Percentiles rank a stretch among this genome's conserved stretches.
These are phyloP conservation scores for Melipona bicolor DNA, from an alignment of 2,888 invertebrate genomes.

Conservation along the genomic window DNA sequence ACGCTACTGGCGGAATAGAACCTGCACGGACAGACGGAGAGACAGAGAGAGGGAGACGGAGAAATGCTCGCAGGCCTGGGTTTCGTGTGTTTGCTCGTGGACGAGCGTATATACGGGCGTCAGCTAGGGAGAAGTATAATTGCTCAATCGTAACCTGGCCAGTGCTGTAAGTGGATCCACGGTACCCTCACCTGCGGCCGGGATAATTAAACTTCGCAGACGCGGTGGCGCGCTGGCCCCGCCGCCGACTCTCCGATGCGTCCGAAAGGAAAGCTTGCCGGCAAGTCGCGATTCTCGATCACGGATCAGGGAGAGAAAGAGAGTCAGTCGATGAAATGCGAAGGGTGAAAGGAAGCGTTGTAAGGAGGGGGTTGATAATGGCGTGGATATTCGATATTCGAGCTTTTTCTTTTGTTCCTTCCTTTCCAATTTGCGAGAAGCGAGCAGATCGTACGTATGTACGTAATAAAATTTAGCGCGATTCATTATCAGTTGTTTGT, in stretches of 20 bases:
- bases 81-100: neutral
- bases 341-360: conserved; percentile 1
- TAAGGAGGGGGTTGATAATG: neutral
- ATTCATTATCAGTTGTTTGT: neutral
- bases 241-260: conserved; percentile 10
- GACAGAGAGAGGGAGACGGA: neutral
- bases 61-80: neutral
- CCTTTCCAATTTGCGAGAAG: neutral
- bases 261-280: conserved; percentile 7
- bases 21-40: neutral
- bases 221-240: conserved; percentile 52
- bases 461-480: neutral
- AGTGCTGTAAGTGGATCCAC: conserved; percentile 72
- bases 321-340: conserved; percentile 2
- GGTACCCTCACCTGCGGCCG: conserved; percentile 57
- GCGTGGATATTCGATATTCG: neutral
- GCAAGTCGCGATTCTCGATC: conserved; percentile 42
- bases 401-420: neutral
- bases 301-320: neutral
- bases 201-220: conserved; percentile 77
- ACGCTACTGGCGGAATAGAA: too few relatives aligned
- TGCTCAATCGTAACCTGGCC: conserved; percentile 68
- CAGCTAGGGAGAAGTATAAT: conserved; percentile 59
- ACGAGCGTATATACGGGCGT: conserved; percentile 4
- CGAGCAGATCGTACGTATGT: neutral